A percentile compares a stretch with the other conserved stretches of the same genome.
Conservation (phyloP, 53 echinoderm and acorn worm genomes). For the Henricia sp. region DNA sequence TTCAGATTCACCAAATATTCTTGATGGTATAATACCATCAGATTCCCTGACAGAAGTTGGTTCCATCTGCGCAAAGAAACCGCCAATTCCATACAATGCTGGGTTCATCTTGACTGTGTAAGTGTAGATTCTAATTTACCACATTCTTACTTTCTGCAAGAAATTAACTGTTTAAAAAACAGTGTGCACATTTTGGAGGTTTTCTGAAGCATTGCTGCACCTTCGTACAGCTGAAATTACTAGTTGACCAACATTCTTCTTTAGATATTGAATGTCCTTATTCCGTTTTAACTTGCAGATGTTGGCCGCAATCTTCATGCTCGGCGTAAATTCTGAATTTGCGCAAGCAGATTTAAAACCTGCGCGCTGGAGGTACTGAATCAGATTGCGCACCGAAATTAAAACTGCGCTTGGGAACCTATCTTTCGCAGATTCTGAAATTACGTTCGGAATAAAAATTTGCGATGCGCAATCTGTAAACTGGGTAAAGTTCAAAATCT, state of each 20-base stretch:
- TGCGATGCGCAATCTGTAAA: too few species aligned
- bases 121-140: background rate
- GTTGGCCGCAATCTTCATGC: too few species aligned
- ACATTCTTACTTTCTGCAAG: background rate
- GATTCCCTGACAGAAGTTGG: background rate
- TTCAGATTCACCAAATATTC: conserved; percentile 11
- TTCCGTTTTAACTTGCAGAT: too few species aligned
- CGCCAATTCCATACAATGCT: conserved; percentile 55
- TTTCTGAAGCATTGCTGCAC: background rate
- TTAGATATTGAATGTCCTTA: background rate
- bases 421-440: too few species aligned
- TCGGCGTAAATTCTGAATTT: too few species aligned
- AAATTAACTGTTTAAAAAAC: background rate
- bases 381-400: too few species aligned
- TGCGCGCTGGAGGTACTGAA: too few species aligned
- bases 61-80: conserved; percentile 18
- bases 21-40: conserved; percentile 13
- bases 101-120: conserved; percentile 55
- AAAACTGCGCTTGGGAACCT: too few species aligned
- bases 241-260: background rate
- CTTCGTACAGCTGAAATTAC: background rate
- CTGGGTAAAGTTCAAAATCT: background rate
- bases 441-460: too few species aligned
- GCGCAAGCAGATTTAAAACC: too few species aligned
- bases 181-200: background rate